These are phyloP conservation scores for Lepidurus couesii DNA, from an alignment of 1,140 invertebrate genomes.

Conservation along the genomic window DNA sequence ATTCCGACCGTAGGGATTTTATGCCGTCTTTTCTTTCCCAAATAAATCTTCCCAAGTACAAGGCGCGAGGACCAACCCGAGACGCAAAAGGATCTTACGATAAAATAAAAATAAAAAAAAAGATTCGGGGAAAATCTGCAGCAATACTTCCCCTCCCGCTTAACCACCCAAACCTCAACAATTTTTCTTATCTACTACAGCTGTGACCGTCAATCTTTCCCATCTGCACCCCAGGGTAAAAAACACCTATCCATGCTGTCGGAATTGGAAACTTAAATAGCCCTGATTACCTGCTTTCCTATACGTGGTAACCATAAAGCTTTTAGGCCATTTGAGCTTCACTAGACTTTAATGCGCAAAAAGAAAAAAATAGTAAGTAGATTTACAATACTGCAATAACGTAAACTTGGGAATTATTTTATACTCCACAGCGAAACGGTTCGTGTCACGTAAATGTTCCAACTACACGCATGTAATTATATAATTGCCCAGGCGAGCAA, in stretches of 20 bases:
- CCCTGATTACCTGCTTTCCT: no score
- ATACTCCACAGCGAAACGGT: no score
- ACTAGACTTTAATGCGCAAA: no score
- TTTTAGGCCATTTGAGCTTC: no score
- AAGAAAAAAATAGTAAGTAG: no score
- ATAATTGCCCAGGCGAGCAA: no score
- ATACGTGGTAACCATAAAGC: no score
- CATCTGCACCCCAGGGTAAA: neutral
- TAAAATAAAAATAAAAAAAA: neutral
- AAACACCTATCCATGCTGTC: neutral
- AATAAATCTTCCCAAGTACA: neutral
- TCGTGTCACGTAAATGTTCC: no score
- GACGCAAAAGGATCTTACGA: neutral
- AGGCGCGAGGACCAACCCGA: neutral
- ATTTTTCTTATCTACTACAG: slow-evolving; percentile 11
- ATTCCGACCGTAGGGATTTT: neutral
- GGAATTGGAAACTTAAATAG: no score
- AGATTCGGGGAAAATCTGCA: neutral
- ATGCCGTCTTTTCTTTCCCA: neutral
- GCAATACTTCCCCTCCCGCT: neutral
- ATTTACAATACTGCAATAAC: no score
- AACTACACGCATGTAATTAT: no score
- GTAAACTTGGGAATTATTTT: no score
- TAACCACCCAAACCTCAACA: neutral
- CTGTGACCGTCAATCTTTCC: slow-evolving; percentile 7